Evolutionary conservation across 2,113 vertebrate genomes (phyloP).

Genomic region (Dasypus novemcinctus): DNA sequence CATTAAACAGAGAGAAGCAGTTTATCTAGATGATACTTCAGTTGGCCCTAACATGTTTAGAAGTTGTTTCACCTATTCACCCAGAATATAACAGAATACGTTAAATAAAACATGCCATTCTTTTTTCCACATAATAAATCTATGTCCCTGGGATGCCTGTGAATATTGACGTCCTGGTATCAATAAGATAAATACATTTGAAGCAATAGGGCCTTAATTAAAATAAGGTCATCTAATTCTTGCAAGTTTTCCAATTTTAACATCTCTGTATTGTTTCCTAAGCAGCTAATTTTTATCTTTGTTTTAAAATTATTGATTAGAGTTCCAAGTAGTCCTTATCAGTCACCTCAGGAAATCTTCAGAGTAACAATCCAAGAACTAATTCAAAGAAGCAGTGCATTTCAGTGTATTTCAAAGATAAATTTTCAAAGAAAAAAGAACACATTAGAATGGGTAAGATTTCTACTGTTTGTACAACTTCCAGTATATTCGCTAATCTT

Average conservation of each 20-base stretch:
- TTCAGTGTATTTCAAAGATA: conserved; percentile 50
- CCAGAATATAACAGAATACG: neutral
- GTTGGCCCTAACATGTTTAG: neutral
- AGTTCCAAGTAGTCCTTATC: conserved; percentile 12
- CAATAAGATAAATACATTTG: neutral
- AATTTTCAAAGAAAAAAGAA: conserved; percentile 48
- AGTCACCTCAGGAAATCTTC: conserved; percentile 10
- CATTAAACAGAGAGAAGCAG: neutral
- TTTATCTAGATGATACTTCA: neutral
- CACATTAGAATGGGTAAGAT: neutral
- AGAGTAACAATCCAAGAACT: conserved; percentile 24
- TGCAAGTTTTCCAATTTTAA: neutral
- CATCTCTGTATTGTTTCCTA: neutral
- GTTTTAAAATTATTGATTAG: neutral
- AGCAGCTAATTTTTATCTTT: neutral
- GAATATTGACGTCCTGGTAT: neutral
- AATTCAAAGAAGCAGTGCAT: neutral
- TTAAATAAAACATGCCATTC: neutral
- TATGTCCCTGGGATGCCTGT: neutral
- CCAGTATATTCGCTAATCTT: conserved; percentile 48
- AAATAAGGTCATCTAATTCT: conserved; percentile 9
- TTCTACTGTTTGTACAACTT: conserved; percentile 50
- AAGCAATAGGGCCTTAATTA: neutral
- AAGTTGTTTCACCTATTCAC: neutral
- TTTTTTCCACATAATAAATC: neutral